Evolutionary conservation across 2,797 vertebrate genomes (phyloP), one percentile per base, ranked within the genome.

Genomic region (Crenuchus spilurus): DNA sequence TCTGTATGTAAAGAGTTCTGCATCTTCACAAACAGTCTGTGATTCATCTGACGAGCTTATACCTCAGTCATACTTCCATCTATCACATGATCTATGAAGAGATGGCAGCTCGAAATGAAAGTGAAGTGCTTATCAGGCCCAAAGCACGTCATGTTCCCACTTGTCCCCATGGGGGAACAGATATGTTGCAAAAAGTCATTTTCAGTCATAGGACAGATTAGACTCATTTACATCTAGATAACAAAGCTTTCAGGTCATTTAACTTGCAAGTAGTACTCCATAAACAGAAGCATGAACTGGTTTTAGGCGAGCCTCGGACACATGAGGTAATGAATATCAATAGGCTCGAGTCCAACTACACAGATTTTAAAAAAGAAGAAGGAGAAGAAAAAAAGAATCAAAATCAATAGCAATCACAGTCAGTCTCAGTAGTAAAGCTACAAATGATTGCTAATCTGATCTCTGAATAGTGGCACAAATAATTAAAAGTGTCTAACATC

Each of bases 61-160:
- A 70, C 30, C 44, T 2, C 39, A 61, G 62, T 49, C 4, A 18
- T 33, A 58, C 57, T 44, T 69, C 44, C 41, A 72, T 65, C 70
- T 46, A 66, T 65, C 35, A 31, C 48, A 31, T 16, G 66, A 66
- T 74, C 3, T 80, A 31, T 37, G 18, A 73, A 30, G 51, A 64
- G 52, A 76, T 44, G 61, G 31, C 14, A 60, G 64, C 39, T 13
- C 52, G 24, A 73, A 73, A 70, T 48, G 28, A 37, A 69, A 48
- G 48, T 54, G 48, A 69, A 48, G 48, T 54, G 48, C 44, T 60
- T 68, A 67, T 49, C 72, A 5, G 54, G 46, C 30, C 57, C 60
- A 51, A 65, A 65, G 70, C 48, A 48, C 16, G 33, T 58, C 20
- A 54, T 66, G 51, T 63, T 74, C 24, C n/a, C 10, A 18, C 10